These are phyloP conservation scores for Tridacna crocea DNA, from an alignment of 2,888 invertebrate genomes.

Conservation along the genomic window DNA sequence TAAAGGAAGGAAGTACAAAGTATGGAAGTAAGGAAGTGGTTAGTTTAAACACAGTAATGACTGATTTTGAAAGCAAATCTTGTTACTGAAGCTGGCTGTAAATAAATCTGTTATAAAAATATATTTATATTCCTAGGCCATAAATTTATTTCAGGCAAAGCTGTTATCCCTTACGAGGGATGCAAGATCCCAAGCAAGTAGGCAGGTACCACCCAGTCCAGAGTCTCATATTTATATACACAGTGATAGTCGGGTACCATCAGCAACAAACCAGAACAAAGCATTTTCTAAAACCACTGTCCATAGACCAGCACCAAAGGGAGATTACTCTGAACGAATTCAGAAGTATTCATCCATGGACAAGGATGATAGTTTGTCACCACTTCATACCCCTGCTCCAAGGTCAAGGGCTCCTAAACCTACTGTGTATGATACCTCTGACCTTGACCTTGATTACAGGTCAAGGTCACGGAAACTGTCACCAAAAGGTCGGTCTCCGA, in stretches of 20 bases:
- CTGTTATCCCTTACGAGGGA: constrained; percentile 69
- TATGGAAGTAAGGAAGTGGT: too few relatives aligned
- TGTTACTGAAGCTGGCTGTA: background rate
- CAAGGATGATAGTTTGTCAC: constrained; percentile 66
- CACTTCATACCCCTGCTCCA: constrained; percentile 79
- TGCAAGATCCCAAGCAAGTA: constrained; percentile 41
- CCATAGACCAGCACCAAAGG: constrained; percentile 37
- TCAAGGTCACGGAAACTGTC: constrained; percentile 41
- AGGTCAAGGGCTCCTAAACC: constrained; percentile 77
- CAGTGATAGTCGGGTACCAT: constrained; percentile 22
- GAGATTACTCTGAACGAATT: constrained; percentile 54
- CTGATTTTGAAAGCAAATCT: too few relatives aligned
- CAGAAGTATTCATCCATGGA: constrained; percentile 59
- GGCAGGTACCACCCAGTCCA: constrained; percentile 56
- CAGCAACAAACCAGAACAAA: constrained; percentile 46
- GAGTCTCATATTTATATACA: constrained; percentile 50
- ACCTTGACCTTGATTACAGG: constrained; percentile 39
- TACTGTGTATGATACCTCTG: constrained; percentile 65
- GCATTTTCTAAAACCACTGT: constrained; percentile 69
- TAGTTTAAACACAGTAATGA: too few relatives aligned
- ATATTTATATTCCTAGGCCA: background rate
- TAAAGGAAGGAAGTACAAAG: too few relatives aligned
- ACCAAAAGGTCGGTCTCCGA: constrained; percentile 39
- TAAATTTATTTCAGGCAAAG: constrained; percentile 64
- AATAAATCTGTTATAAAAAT: background rate